Evolutionary conservation across 2,888 invertebrate species (phyloP).

Genomic region (Sicus ferrugineus): DNA sequence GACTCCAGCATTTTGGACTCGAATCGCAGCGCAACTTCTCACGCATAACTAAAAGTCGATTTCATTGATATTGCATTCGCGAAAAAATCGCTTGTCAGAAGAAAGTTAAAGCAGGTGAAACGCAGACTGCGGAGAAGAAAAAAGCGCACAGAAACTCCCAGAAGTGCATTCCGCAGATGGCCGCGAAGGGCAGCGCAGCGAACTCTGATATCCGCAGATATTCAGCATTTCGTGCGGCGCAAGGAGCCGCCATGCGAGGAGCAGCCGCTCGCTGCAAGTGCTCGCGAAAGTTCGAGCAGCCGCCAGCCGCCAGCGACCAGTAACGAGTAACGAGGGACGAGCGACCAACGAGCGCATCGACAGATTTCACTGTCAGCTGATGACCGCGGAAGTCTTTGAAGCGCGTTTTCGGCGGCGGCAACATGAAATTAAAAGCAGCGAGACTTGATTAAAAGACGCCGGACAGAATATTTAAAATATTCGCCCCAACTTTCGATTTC

Average conservation of each 20-base stretch:
- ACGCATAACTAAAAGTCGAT: not conserved
- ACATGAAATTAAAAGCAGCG: slow-evolving; percentile 3
- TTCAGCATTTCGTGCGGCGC: too few relatives aligned
- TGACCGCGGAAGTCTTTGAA: slow-evolving; percentile 1
- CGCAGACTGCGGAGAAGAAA: not conserved
- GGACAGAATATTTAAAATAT: slow-evolving; percentile 13
- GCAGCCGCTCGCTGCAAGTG: too few relatives aligned
- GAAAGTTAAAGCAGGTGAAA: slow-evolving; percentile 11
- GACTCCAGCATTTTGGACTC: too few relatives aligned
- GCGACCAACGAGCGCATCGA: not conserved
- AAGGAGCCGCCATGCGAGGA: too few relatives aligned
- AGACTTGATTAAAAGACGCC: slow-evolving; percentile 2
- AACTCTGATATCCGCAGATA: too few relatives aligned
- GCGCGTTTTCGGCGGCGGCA: not conserved
- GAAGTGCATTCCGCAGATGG: not conserved
- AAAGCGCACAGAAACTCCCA: not conserved
- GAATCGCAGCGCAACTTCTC: too few relatives aligned
- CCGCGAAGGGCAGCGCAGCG: not conserved
- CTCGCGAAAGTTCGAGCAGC: slow-evolving; percentile 3
- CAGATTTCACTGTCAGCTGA: not conserved
- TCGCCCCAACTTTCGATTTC: slow-evolving; percentile 27
- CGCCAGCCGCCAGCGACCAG: not conserved
- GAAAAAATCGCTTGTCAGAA: not conserved
- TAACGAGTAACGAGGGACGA: not conserved
- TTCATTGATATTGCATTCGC: not conserved